Base-by-base conservation (phyloP, 2,113 vertebrate species). In the Urocynchramus pylzowi region DNA sequence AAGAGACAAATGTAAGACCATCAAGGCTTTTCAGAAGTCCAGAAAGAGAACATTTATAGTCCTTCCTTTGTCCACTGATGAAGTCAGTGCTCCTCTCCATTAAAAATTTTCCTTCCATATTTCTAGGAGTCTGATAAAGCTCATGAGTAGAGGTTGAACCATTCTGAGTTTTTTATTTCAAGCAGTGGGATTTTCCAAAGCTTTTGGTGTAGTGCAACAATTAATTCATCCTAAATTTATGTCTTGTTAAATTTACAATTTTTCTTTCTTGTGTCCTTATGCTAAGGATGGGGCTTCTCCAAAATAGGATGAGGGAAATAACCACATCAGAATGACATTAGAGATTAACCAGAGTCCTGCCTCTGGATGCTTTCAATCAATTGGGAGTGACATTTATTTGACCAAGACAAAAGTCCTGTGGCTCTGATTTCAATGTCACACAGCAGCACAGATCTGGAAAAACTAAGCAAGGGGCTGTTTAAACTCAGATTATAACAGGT, bases 401-500 rank as follows among this genome's bases (percentile, higher is more conserved):
- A 86, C 79, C 52, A 80, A 94, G 68, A 90, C 79, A 85, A 50
- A 91, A 90, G 64, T 59, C 42, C 63, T 70, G 59, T 91, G 77
- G 88, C 85, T 95, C 90, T 90, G 79, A 91, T 82, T 95, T 78
- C 64, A 33, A 56, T 83, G 89, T 90, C 81, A 64, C 56, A 57
- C 77, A 70, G 76, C 81, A 91, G 83, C 69, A 61, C 6, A 84
- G 57, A 56, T 82, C 64, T 78, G 85, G 68, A 93, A 85, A 95
- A 84, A 39, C 79, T 84, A 96, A 96, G 59, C 39, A 89, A 94
- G 44, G 27, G 61, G 60, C 37, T 93, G 77, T 84, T 92, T 65
- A 91, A 94, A 97, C 86, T 96, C 80, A 91, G 88, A 97, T 89
- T 95, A 89, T 92, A 97, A 31, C 82, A 93, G 85, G 89, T 93